phyloP scores from a whole-genome alignment of 2,888 invertebrate genomes.

The Polymixis lichenea region DNA sequence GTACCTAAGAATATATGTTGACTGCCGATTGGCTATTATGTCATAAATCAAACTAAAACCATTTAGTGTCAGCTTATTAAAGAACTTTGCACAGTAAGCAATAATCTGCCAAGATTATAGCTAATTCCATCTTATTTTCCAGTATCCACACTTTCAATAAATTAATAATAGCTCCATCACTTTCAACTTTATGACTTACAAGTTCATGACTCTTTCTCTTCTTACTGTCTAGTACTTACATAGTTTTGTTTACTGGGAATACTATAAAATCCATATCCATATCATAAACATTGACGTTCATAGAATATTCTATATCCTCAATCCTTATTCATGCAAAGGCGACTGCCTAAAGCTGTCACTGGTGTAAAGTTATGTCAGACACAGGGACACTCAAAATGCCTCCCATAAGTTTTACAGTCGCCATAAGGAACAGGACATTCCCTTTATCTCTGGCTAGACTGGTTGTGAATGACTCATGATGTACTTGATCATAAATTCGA shows the following conservation, averaged over 20 bases:
- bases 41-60: conserved; percentile 1
- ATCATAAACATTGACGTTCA: conserved; percentile 29
- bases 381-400: conserved; percentile 52
- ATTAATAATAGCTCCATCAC: background rate
- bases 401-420: conserved; percentile 58
- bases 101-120: conserved; percentile 4
- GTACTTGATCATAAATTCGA: conserved; percentile 70
- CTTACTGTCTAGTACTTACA: background rate
- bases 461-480: conserved; percentile 63
- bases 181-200: background rate
- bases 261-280: conserved; percentile 25
- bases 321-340: conserved; percentile 60
- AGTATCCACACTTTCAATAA: background rate
- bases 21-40: background rate
- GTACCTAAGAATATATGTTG: background rate
- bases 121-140: conserved; percentile 1
- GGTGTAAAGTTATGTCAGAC: conserved; percentile 57
- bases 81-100: background rate
- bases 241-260: background rate
- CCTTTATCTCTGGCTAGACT: conserved; percentile 61
- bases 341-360: conserved; percentile 61
- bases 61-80: background rate
- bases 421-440: conserved; percentile 59
- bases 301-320: conserved; percentile 47
- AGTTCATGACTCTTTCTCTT: background rate